Base-by-base conservation (phyloP, 1,140 invertebrate species). In the Octopus bimaculoides region DNA sequence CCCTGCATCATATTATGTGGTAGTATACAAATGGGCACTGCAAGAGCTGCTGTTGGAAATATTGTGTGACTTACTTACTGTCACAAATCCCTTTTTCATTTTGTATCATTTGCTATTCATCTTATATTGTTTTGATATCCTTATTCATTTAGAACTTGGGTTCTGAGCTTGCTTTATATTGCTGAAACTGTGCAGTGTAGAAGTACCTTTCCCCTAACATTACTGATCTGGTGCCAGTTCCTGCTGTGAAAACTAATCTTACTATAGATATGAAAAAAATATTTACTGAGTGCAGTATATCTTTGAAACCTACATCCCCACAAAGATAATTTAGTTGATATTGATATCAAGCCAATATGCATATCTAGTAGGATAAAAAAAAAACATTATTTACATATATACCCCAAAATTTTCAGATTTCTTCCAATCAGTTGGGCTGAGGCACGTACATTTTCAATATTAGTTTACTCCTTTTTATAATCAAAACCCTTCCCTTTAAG, bases 401-500 rank as follows among this genome's bases (percentile, higher is more conserved):
- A 41, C 26, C 26, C 26, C 26, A 41, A 41, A 41, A 41, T 41
- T 41, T 41, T 41, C 26, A 41, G 26, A 41, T 41, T 41, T 10
- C 26, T 71, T 14, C 66, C 8, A 5, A 71, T 20, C 66, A 71
- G 66, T 71, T 71, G 66, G 26, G 66, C 66, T 71, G 26, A 71
- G 66, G 26, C 66, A 71, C 66, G 14, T 71, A 20, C 26, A 71
- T 9, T 71, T 71, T 61, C 56, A 61, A 12, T 71, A 20, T 71
- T 71, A 71, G 66, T 71, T 71, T 71, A 71, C 66, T n/a, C 66
- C 66, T 71, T 71, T 71, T 71, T 71, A 71, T 71, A 9, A 71
- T 71, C 17, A 71, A 71, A n/a, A 14, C 66, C 66, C 6, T 71
- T 71, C 17, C 66, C 14, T 20, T 20, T 71, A 71, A 71, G 14